phyloP scores from a whole-genome alignment of 1,140 invertebrate species.

The Wiebesia pumilae region DNA sequence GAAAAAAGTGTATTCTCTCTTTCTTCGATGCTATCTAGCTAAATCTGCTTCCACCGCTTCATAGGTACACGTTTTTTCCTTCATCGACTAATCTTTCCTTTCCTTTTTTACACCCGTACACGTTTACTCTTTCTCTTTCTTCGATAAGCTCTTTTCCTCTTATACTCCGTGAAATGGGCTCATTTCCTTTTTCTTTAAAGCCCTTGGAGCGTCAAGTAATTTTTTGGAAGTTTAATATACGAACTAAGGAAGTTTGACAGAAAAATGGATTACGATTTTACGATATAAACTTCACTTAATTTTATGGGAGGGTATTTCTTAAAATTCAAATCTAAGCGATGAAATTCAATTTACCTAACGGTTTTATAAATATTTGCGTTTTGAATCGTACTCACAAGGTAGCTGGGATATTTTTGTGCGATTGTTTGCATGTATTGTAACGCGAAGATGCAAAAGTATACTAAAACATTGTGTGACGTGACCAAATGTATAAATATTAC shows the following conservation, averaged over 20 bases:
- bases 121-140: not conserved
- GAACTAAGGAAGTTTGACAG: not conserved
- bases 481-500: not conserved
- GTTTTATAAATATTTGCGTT: too few relatives aligned
- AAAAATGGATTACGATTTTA: too few relatives aligned
- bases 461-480: too few relatives aligned
- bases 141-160: constrained; percentile 23
- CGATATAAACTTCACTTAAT: too few relatives aligned
- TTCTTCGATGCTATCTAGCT: not conserved
- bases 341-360: too few relatives aligned
- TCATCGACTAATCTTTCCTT: not conserved
- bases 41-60: constrained; percentile 12
- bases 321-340: too few relatives aligned
- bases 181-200: constrained; percentile 21
- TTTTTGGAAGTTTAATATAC: constrained; percentile 17
- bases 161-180: not conserved
- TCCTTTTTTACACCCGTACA: not conserved
- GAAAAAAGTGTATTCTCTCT: not conserved
- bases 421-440: too few relatives aligned
- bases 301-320: too few relatives aligned
- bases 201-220: not conserved
- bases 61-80: not conserved
- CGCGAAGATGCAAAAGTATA: too few relatives aligned
- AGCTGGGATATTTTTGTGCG: too few relatives aligned
- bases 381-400: too few relatives aligned